A percentile compares a stretch with the other conserved stretches of the same genome.
Evolutionary conservation across 2,113 vertebrate genomes (phyloP).

Genomic region (Nymphicus hollandicus): DNA sequence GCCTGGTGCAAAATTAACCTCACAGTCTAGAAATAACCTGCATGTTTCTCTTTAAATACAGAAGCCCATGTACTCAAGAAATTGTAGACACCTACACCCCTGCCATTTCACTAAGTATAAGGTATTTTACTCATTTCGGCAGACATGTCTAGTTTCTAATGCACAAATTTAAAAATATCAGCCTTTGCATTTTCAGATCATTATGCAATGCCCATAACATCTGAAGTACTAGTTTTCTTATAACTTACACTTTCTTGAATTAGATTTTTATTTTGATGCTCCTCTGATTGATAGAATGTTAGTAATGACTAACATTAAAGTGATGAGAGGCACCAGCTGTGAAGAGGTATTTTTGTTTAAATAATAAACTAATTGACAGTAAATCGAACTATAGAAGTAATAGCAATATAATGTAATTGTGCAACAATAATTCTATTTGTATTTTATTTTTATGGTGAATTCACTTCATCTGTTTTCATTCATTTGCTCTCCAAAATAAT

Average conservation of each 20-base stretch:
- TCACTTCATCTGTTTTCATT: neutral
- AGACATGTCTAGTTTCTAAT: neutral
- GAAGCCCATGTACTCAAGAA: neutral
- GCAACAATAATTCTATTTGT: neutral
- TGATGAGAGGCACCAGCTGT: neutral
- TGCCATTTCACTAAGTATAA: neutral
- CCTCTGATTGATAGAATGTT: neutral
- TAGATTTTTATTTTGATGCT: neutral
- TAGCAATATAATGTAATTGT: neutral
- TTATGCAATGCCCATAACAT: neutral
- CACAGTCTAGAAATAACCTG: neutral
- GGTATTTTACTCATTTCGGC: neutral
- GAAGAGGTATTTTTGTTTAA: constrained; percentile 19
- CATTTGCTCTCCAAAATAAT: neutral
- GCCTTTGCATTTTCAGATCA: neutral
- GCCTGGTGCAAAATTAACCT: neutral
- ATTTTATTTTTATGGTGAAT: constrained; percentile 3
- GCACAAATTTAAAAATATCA: neutral
- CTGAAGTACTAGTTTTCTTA: neutral
- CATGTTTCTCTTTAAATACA: neutral
- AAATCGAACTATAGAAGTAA: constrained; percentile 20
- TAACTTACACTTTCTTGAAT: neutral
- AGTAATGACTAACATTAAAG: neutral
- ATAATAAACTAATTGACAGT: neutral
- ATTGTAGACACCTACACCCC: neutral